Percentiles rank a stretch among this genome's conserved stretches.
phyloP scores from a whole-genome alignment of 2,888 invertebrate genomes.

The Stegana nigrithorax region DNA sequence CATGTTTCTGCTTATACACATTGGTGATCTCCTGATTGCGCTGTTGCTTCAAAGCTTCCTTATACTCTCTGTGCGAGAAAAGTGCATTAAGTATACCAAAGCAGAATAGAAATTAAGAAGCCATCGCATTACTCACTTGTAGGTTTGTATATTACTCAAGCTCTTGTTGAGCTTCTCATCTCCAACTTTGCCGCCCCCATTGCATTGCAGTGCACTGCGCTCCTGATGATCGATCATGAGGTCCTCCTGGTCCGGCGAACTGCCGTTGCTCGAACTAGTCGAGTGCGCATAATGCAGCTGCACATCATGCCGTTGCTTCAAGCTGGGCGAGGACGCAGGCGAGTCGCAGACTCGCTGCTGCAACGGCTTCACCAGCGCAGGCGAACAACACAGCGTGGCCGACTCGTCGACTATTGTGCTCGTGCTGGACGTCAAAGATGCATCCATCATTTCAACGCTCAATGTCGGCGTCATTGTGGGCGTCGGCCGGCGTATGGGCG shows the following conservation, averaged over 20 bases:
- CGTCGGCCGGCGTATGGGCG: conserved; percentile 54
- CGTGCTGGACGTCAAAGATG: conserved; percentile 60
- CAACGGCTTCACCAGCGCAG: conserved; percentile 40
- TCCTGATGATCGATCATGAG: conserved; percentile 57
- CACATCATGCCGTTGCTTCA: conserved; percentile 38
- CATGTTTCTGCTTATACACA: conserved; percentile 72
- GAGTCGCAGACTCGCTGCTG: conserved; percentile 18
- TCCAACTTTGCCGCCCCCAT: conserved; percentile 34
- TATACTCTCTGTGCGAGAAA: conserved; percentile 78
- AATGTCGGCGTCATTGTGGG: conserved; percentile 50
- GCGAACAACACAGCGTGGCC: conserved; percentile 38
- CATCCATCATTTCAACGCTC: conserved; percentile 59
- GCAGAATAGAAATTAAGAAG: background rate
- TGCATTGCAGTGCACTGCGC: conserved; percentile 42
- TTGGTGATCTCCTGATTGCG: conserved; percentile 79
- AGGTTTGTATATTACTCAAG: conserved; percentile 67
- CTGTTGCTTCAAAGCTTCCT: conserved; percentile 88
- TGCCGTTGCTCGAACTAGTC: conserved; percentile 62
- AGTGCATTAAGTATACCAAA: background rate
- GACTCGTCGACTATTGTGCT: conserved; percentile 64
- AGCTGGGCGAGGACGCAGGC: conserved; percentile 47
- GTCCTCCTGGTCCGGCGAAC: conserved; percentile 65
- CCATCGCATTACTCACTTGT: conserved; percentile 50
- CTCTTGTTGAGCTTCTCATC: conserved; percentile 64
- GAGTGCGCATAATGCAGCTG: conserved; percentile 55